These are phyloP conservation scores for Drosophila colorata DNA, from an alignment of 2,888 invertebrate genomes.

Conservation along the genomic window DNA sequence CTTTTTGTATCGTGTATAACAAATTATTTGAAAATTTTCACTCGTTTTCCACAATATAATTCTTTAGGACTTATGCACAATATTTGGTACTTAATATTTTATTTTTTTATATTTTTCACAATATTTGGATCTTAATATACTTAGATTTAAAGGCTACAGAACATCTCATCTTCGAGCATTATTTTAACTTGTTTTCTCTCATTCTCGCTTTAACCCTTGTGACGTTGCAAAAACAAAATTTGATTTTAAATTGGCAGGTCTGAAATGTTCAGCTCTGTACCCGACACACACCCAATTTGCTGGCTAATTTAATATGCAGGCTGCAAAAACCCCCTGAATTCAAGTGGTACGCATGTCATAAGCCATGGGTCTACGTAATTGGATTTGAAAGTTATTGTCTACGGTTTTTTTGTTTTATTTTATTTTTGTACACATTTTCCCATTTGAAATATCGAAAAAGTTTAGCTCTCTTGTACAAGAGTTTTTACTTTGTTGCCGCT, in stretches of 20 bases:
- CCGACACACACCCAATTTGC: constrained; percentile 62
- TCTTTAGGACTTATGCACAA: no score
- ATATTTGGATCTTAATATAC: background rate
- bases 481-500: constrained; percentile 45
- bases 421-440: constrained; percentile 37
- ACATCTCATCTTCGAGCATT: background rate
- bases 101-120: no score
- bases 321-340: constrained; percentile 46
- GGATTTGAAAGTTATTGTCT: constrained; percentile 76
- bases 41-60: no score
- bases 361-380: constrained; percentile 57
- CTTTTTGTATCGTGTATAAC: no score
- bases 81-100: background rate
- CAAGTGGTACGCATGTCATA: constrained; percentile 28
- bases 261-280: constrained; percentile 30
- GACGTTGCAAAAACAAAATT: constrained; percentile 66
- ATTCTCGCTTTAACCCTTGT: constrained; percentile 42
- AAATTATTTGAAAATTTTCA: no score
- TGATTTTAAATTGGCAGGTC: constrained; percentile 68
- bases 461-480: constrained; percentile 51
- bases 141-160: background rate
- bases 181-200: background rate
- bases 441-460: constrained; percentile 75
- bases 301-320: constrained; percentile 79
- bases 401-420: constrained; percentile 16